A percentile compares a stretch with the other conserved stretches of the same genome.
These are phyloP conservation scores for Argentina silus DNA, from an alignment of 2,797 vertebrate genomes.

Conservation along the genomic window DNA sequence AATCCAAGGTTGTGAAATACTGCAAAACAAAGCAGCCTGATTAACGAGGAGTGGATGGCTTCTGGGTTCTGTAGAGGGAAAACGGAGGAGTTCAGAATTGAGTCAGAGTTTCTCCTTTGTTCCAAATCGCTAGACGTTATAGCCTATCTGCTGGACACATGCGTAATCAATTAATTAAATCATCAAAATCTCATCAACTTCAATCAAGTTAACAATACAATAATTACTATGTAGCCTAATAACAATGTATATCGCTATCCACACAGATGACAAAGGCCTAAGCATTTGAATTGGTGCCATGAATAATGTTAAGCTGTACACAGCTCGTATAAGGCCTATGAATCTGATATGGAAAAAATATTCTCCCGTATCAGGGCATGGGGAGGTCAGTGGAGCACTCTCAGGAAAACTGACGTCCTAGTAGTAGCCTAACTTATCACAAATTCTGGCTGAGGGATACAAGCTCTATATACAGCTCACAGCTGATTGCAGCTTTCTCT, in stretches of 20 bases:
- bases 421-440: slow-evolving; percentile 2
- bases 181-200: not conserved
- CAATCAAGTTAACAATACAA: not conserved
- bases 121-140: not conserved
- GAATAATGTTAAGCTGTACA: not conserved
- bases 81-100: too few relatives aligned
- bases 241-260: too few relatives aligned
- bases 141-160: not conserved
- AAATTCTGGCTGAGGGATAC: not conserved
- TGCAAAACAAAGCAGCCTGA: slow-evolving; percentile 43
- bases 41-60: slow-evolving; percentile 35
- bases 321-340: too few relatives aligned
- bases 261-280: not conserved
- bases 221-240: not conserved
- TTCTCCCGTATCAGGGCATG: slow-evolving; percentile 11
- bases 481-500: slow-evolving; percentile 10
- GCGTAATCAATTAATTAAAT: not conserved
- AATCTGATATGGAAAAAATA: slow-evolving; percentile 19
- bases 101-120: not conserved
- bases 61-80: not conserved
- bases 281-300: not conserved
- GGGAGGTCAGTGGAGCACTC: slow-evolving; percentile 15
- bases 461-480: not conserved
- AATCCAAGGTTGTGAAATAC: slow-evolving; percentile 33
- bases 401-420: slow-evolving; percentile 22